Conservation (phyloP, 2,113 vertebrate species). For the Uropsilus gracilis region DNA sequence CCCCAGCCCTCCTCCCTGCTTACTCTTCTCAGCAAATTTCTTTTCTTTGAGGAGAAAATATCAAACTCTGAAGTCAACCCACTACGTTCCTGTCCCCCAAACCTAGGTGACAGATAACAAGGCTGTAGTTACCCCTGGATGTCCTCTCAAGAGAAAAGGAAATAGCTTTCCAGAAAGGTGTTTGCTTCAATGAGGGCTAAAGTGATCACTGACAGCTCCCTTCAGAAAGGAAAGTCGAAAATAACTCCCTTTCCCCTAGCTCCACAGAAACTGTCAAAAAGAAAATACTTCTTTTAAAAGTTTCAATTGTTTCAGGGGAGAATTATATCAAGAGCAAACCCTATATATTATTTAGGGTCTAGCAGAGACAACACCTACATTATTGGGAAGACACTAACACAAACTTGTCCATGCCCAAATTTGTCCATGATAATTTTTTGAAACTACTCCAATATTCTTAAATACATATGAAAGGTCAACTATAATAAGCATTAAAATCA, state of each 20-base stretch:
- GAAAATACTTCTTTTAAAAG: not conserved
- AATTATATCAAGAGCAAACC: not conserved
- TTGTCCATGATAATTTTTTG: not conserved
- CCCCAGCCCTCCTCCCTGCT: not conserved
- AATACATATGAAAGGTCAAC: not conserved
- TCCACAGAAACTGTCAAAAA: not conserved
- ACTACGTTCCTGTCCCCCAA: not conserved
- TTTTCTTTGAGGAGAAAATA: not conserved
- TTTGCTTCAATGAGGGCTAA: not conserved
- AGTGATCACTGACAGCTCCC: not conserved
- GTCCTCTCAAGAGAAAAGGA: not conserved
- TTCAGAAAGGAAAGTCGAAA: slow-evolving; percentile 43
- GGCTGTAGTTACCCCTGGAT: not conserved
- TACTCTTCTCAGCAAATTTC: not conserved
- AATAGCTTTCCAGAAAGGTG: not conserved
- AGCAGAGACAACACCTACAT: not conserved
- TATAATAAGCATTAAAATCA: not conserved
- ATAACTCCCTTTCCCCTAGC: not conserved
- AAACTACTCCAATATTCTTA: not conserved
- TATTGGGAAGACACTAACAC: not conserved
- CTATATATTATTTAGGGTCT: not conserved
- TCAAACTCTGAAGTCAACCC: not conserved
- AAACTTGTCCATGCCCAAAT: not conserved
- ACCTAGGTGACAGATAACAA: not conserved
- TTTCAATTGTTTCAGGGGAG: slow-evolving; percentile 18